Conservation (phyloP, 2,113 vertebrate species). For the Prietella phreatophila region DNA sequence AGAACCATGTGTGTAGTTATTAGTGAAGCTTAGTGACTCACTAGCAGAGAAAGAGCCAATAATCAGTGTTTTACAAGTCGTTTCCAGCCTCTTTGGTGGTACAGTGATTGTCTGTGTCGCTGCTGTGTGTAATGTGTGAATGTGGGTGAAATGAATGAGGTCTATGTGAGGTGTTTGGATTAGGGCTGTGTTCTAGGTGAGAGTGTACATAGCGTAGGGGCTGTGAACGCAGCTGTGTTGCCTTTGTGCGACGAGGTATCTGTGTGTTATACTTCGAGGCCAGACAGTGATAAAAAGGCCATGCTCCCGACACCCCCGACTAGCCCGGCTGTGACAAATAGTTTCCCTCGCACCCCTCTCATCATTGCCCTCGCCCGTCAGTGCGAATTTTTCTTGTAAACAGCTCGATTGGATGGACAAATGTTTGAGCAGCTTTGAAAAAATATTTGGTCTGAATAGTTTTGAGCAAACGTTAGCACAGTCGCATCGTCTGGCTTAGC, state of each 20-base stretch:
- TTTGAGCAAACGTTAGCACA: conserved; percentile 62
- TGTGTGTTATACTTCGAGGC: conserved; percentile 44
- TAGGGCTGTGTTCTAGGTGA: conserved; percentile 34
- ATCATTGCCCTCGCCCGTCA: conserved; percentile 56
- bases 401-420: conserved; percentile 64
- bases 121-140: conserved; percentile 22
- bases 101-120: conserved; percentile 16
- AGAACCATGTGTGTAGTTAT: background rate
- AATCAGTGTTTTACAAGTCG: background rate
- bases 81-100: conserved; percentile 3
- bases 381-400: conserved; percentile 75
- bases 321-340: conserved; percentile 69
- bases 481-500: conserved; percentile 49
- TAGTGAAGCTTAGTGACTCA: background rate
- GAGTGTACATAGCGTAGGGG: conserved; percentile 34
- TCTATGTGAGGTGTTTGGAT: conserved; percentile 35
- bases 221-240: conserved; percentile 52
- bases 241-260: conserved; percentile 38
- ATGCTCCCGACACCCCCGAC: conserved; percentile 60
- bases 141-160: conserved; percentile 8
- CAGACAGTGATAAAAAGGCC: conserved; percentile 61
- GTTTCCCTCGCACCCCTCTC: conserved; percentile 62
- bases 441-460: conserved; percentile 56
- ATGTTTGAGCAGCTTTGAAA: conserved; percentile 67
- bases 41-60: background rate